Evolutionary conservation across 2,113 vertebrate genomes (phyloP).

Genomic region (Sitta europaea): DNA sequence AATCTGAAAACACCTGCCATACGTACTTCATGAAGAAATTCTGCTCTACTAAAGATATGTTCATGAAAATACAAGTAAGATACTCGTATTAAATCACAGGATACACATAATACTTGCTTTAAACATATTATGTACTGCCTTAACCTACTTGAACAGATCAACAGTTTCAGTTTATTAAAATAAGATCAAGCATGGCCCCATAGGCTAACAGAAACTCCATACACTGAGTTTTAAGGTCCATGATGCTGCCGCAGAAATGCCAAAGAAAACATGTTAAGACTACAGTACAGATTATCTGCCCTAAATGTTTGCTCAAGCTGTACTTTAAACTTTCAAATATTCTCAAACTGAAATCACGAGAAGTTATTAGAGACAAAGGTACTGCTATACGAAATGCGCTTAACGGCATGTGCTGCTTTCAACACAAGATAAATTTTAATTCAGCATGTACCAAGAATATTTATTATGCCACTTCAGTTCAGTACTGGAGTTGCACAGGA

Average conservation of each 20-base stretch:
- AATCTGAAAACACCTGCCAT: neutral
- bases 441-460: neutral
- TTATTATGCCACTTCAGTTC: neutral
- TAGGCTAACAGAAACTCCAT: neutral
- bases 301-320: neutral
- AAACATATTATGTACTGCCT: neutral
- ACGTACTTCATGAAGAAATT: neutral
- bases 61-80: neutral
- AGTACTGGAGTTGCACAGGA: neutral
- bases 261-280: neutral
- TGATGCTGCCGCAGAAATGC: neutral
- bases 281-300: neutral
- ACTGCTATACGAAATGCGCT: neutral
- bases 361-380: neutral
- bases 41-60: neutral
- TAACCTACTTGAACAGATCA: neutral
- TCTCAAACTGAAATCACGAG: neutral
- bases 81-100: neutral
- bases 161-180: neutral
- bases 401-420: neutral
- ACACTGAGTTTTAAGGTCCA: neutral
- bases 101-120: neutral
- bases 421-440: neutral
- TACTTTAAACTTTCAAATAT: neutral
- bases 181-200: neutral